Base-by-base conservation (phyloP, 2,113 vertebrate species). In the Channa maculata region DNA sequence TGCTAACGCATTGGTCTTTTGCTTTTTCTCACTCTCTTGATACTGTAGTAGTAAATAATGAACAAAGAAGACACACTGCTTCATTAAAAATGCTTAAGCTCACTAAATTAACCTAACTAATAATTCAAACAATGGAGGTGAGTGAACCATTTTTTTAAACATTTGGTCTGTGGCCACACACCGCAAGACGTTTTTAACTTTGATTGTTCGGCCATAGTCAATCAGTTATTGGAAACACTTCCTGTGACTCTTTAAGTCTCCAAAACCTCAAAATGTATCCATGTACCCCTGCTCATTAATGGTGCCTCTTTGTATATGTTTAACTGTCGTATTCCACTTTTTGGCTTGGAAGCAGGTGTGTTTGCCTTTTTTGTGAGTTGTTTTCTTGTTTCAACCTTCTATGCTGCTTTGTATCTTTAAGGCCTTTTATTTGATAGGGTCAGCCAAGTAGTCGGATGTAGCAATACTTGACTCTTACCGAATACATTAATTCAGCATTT, bases 101-200 rank as follows among this genome's bases (percentile, higher is more conserved):
- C 84, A 73, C 73, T 67, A 71, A 87, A 87, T 86, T 89, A 82
- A 90, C 64, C 48, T 0, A 77, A 90, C 90, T 86, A 89, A 91
- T 85, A 39, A 75, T 60, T 72, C 60, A 68, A 58, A 72, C 63
- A 81, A 80, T 80, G 33, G 85, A 93, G 92, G 92, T 93, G 86
- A 92, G 92, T 93, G 66, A 86, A 88, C 11, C 8, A 66, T 72
- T 65, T 67, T 60, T 69, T 52, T 83, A 36, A 61, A 71, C 64
- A 14, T 66, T 41, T 8, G 65, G 15, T 49, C 6, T 46, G 37
- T 71, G 45, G 44, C 46, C 33, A 53, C 13, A 71, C 9, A 33
- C 46, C 8, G 14, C 37, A 24, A 64, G 62, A 69, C 11, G 34
- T 15, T 6, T 51, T 46, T 50, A 63, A 39, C 55, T 55, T 3